Conservation (phyloP, 2,113 vertebrate species). For the Benitochromis conjunctus region DNA sequence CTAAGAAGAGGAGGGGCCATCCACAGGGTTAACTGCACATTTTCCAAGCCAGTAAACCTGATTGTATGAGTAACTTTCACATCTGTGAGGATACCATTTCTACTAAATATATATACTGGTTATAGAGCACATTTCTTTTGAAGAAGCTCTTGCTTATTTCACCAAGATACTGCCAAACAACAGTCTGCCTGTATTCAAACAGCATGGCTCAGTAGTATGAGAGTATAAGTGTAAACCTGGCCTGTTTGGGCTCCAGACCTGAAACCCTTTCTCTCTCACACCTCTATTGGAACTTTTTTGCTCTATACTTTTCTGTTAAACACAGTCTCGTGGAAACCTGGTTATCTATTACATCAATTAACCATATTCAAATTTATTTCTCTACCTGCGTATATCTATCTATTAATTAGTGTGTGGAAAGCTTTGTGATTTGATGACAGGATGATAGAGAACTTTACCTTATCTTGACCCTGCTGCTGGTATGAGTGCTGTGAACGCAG, state of each 20-base stretch:
- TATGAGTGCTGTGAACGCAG: slow-evolving; percentile 29
- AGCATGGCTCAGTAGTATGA: not conserved
- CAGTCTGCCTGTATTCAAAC: not conserved
- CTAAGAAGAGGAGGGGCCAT: not conserved
- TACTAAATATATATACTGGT: not conserved
- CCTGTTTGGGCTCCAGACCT: not conserved
- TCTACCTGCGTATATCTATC: not conserved
- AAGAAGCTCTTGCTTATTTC: not conserved
- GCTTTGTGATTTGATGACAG: not conserved
- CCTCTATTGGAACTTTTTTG: not conserved
- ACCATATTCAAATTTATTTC: not conserved
- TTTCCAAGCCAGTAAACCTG: not conserved
- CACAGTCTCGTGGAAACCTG: not conserved
- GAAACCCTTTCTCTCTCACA: not conserved
- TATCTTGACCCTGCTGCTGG: slow-evolving; percentile 19
- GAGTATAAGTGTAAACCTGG: not conserved
- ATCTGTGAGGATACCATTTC: not conserved
- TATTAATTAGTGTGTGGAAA: not conserved
- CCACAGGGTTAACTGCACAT: not conserved
- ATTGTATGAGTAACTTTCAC: not conserved
- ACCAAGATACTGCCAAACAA: not conserved
- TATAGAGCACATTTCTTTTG: not conserved
- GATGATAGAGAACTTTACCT: slow-evolving; percentile 6
- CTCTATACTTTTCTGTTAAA: not conserved
- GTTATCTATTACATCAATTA: not conserved